phyloP scores from a whole-genome alignment of 2,888 invertebrate species.

The Hypomecis punctinalis region DNA sequence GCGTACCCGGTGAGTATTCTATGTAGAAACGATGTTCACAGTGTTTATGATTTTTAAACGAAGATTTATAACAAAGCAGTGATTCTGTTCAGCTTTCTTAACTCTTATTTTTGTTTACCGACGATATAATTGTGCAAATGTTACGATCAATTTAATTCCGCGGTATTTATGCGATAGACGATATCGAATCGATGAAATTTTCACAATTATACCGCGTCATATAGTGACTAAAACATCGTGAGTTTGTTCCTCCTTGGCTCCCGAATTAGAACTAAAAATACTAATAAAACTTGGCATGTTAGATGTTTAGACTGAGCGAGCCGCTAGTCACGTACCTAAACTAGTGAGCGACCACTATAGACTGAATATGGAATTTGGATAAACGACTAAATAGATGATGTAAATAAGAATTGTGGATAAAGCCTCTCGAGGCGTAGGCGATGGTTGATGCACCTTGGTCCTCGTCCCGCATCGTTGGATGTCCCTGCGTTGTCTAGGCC shows the following conservation, averaged over 20 bases:
- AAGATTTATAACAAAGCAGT: constrained; percentile 55
- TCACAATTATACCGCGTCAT: constrained; percentile 64
- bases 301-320: constrained; percentile 68
- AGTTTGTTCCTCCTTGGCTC: constrained; percentile 74
- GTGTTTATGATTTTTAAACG: constrained; percentile 49
- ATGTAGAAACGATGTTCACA: constrained; percentile 57
- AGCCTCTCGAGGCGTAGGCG: constrained; percentile 56
- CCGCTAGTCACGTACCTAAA: constrained; percentile 53
- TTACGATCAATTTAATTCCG: constrained; percentile 23
- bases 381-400: constrained; percentile 45
- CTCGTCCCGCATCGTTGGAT: constrained; percentile 56
- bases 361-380: constrained; percentile 66
- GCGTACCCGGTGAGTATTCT: constrained; percentile 71
- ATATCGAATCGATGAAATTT: constrained; percentile 43
- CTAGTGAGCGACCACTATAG: constrained; percentile 72
- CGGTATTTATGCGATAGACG: too few species aligned
- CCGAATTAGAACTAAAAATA: constrained; percentile 60
- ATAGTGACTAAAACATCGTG: constrained; percentile 52
- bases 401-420: constrained; percentile 50
- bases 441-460: constrained; percentile 55
- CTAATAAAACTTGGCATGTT: constrained; percentile 71
- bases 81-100: constrained; percentile 73
- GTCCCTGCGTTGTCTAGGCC: constrained; percentile 73
- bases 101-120: constrained; percentile 53
- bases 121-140: constrained; percentile 71